Evolutionary conservation across 2,113 vertebrate species (phyloP).

Genomic region (Oceanites oceanicus): DNA sequence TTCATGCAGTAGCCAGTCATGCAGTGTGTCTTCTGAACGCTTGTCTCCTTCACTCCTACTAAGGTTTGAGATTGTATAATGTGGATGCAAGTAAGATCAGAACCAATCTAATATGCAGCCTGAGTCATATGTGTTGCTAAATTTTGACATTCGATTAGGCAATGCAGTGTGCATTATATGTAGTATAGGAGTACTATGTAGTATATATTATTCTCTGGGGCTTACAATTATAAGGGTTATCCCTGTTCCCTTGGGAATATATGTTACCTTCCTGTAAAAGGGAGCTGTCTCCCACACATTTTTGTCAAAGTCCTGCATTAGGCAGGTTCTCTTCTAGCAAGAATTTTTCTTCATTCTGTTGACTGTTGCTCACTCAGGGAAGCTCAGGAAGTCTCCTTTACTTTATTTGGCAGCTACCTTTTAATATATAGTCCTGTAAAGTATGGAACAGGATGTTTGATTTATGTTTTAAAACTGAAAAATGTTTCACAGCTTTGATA

Average conservation of each 20-base stretch:
- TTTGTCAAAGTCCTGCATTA: neutral
- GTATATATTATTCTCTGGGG: neutral
- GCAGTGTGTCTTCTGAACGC: neutral
- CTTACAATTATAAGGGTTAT: neutral
- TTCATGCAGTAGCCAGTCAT: neutral
- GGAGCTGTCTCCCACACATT: neutral
- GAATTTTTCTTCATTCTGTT: neutral
- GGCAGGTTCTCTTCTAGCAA: neutral
- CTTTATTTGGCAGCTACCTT: neutral
- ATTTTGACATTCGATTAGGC: fast-evolving
- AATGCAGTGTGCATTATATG: no score
- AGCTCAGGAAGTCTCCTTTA: neutral
- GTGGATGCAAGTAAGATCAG: neutral
- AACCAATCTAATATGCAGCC: neutral
- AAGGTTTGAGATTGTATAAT: neutral
- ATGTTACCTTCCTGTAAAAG: neutral
- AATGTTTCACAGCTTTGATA: neutral
- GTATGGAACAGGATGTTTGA: neutral
- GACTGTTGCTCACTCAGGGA: neutral
- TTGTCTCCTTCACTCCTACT: neutral
- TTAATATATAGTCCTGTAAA: neutral
- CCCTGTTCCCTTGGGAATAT: neutral
- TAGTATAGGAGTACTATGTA: neutral
- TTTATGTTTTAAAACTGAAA: neutral
- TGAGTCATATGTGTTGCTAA: neutral